Evolutionary conservation across 2,113 vertebrate species (phyloP).

Genomic region (Calyptommatus sinebrachiatus): DNA sequence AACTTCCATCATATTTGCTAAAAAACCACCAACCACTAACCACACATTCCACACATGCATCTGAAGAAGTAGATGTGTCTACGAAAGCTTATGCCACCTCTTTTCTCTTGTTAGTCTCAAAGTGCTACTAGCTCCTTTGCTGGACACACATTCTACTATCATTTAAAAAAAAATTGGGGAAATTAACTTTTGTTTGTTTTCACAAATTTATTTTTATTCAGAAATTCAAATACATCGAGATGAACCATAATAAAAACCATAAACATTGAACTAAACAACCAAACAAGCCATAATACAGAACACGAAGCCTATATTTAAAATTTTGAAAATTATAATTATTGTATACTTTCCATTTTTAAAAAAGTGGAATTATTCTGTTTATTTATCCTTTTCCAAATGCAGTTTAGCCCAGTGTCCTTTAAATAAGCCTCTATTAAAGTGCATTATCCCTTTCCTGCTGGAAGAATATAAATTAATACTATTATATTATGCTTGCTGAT

Average conservation of each 20-base stretch:
- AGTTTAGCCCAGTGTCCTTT: neutral
- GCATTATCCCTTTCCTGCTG: neutral
- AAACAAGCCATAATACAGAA: no score
- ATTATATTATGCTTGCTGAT: neutral
- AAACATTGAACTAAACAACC: no score
- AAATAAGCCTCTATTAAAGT: slow-evolving; percentile 1
- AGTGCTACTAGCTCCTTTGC: no score
- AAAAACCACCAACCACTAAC: neutral
- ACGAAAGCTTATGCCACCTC: no score
- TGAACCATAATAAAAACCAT: no score
- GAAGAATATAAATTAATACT: neutral
- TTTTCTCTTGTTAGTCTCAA: no score
- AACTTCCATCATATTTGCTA: no score
- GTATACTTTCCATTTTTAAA: neutral
- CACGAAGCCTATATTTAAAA: neutral
- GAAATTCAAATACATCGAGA: no score
- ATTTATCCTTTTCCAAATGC: neutral
- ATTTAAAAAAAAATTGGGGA: no score
- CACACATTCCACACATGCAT: neutral
- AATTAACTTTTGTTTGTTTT: no score
- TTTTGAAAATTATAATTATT: neutral
- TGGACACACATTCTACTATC: neutral
- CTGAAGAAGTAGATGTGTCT: no score
- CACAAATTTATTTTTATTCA: no score
- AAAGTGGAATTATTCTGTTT: neutral